Conservation (phyloP, 2,113 vertebrate genomes). For the Apodemus speciosus region DNA sequence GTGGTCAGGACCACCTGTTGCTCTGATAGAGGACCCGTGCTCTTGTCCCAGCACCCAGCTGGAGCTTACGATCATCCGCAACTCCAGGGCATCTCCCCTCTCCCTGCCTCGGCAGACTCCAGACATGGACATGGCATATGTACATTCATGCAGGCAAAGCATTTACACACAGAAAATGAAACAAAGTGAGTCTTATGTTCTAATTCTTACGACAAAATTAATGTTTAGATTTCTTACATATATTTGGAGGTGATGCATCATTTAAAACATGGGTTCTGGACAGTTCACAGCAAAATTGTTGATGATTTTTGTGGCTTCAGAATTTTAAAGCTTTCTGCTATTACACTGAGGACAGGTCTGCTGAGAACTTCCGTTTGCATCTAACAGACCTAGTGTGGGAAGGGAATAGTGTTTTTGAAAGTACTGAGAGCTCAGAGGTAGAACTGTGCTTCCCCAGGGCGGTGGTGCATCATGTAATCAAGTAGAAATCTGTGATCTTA, state of each 20-base stretch:
- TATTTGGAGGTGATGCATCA: neutral
- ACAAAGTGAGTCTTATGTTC: neutral
- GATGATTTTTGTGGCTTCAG: conserved; percentile 10
- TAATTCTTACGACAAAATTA: conserved; percentile 52
- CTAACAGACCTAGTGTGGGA: neutral
- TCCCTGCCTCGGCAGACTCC: neutral
- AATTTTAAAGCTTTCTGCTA: conserved; percentile 20
- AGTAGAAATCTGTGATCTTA: neutral
- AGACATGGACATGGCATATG: neutral
- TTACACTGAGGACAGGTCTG: neutral
- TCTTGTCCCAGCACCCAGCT: neutral
- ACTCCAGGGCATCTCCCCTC: neutral
- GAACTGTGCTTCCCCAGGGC: neutral
- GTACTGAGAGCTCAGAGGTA: conserved; percentile 3
- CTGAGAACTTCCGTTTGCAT: conserved; percentile 36
- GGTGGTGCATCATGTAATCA: neutral
- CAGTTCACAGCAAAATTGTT: conserved; percentile 48
- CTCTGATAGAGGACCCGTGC: neutral
- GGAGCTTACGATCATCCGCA: neutral
- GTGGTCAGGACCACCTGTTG: neutral
- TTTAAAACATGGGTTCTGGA: conserved; percentile 27
- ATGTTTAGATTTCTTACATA: conserved; percentile 56
- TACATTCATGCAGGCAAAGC: neutral
- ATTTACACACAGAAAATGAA: neutral
- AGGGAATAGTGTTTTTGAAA: conserved; percentile 32